Conservation (phyloP, 2,113 vertebrate genomes). For the Amblyornis subalaris region DNA sequence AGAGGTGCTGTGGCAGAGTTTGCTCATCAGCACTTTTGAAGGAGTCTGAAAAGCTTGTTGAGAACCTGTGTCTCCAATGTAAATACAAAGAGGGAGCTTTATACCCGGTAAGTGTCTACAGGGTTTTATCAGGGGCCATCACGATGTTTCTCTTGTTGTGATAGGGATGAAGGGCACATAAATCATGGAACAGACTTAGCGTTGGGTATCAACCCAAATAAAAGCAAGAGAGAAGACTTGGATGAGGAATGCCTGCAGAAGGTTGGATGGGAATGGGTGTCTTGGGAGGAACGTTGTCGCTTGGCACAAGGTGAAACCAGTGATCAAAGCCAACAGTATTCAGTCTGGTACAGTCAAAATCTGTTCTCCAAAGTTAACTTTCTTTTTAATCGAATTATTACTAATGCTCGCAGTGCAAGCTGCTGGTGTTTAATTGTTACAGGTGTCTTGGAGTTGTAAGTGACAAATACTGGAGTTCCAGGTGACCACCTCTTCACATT, state of each 20-base stretch:
- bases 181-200: background rate
- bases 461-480: background rate
- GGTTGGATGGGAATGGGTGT: background rate
- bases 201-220: background rate
- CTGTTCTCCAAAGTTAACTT: conserved; percentile 16
- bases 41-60: background rate
- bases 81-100: background rate
- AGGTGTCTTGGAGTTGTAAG: background rate
- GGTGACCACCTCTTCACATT: background rate
- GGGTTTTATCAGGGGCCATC: background rate
- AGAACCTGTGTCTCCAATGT: background rate
- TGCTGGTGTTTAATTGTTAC: background rate
- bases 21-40: background rate
- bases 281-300: background rate
- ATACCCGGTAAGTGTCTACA: rapidly evolving
- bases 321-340: conserved; percentile 9
- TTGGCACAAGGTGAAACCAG: conserved; percentile 7
- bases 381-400: background rate
- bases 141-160: background rate
- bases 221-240: conserved; percentile 12
- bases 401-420: background rate
- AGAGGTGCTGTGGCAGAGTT: background rate
- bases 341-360: conserved; percentile 25
- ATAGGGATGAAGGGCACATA: background rate
- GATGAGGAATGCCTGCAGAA: background rate